A percentile compares a stretch with the other conserved stretches of the same genome.
These are phyloP conservation scores for Bos indicus DNA, from an alignment of 2,113 vertebrate species.

Conservation along the genomic window DNA sequence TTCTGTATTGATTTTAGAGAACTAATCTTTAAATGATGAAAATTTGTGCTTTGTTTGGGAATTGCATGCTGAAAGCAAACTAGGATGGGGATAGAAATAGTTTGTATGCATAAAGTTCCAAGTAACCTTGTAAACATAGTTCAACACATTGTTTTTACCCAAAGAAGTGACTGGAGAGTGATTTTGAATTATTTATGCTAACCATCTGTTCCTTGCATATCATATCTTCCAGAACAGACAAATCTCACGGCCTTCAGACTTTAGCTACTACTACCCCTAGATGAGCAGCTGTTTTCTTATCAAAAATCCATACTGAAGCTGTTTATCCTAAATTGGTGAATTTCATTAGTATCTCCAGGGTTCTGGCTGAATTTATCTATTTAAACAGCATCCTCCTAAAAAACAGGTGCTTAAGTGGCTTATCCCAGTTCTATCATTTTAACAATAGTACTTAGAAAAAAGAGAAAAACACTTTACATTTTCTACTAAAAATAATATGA, in stretches of 20 bases:
- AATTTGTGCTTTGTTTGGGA: background rate
- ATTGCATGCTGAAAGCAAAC: background rate
- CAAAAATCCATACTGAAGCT: slow-evolving; percentile 72
- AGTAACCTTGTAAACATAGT: slow-evolving; percentile 58
- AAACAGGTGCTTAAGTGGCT: slow-evolving; percentile 54
- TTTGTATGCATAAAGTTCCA: slow-evolving; percentile 11
- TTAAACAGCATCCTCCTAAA: slow-evolving; percentile 52
- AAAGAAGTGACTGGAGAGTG: slow-evolving; percentile 64
- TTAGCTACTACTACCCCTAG: slow-evolving; percentile 63
- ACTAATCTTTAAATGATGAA: background rate
- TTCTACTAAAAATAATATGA: background rate
- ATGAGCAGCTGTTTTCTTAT: slow-evolving; percentile 77
- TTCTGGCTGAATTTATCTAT: slow-evolving; percentile 46
- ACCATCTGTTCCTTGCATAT: slow-evolving; percentile 75
- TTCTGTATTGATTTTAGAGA: background rate
- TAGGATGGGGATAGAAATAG: background rate
- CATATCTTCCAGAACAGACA: slow-evolving; percentile 56
- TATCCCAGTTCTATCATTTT: slow-evolving; percentile 18
- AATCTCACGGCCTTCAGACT: slow-evolving; percentile 69
- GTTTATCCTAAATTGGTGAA: slow-evolving; percentile 73
- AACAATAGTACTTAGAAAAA: background rate
- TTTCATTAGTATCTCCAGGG: slow-evolving; percentile 68
- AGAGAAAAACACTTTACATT: background rate
- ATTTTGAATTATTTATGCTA: slow-evolving; percentile 74
- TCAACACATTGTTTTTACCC: slow-evolving; percentile 42